Evolutionary conservation across 2,113 vertebrate species (phyloP).

Genomic region (Scomber japonicus): DNA sequence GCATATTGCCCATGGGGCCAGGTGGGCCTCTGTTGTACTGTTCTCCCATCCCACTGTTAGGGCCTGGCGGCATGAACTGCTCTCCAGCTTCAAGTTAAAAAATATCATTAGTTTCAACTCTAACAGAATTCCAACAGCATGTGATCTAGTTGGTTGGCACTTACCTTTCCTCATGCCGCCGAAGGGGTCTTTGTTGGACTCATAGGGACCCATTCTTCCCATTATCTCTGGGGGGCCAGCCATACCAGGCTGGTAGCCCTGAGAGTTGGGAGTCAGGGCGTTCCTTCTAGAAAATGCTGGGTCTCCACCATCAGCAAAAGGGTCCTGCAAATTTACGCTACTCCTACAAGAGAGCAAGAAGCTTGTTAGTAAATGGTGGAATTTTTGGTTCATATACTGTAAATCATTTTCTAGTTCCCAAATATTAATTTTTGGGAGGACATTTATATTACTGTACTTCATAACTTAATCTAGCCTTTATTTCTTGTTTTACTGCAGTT

Average conservation of each 20-base stretch:
- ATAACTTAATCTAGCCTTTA: no score
- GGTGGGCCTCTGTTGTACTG: slow-evolving; percentile 93
- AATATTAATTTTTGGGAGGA: no score
- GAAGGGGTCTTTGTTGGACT: slow-evolving; percentile 97
- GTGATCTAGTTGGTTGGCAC: background rate
- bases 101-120: background rate
- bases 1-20: slow-evolving; percentile 91
- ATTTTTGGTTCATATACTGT: background rate
- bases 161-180: slow-evolving; percentile 98
- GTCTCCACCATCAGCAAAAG: slow-evolving; percentile 95
- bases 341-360: slow-evolving; percentile 81
- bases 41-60: slow-evolving; percentile 93
- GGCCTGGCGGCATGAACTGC: slow-evolving; percentile 95
- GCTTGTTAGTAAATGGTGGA: background rate
- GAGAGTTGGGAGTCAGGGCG: slow-evolving; percentile 96
- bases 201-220: slow-evolving; percentile 93
- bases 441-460: background rate
- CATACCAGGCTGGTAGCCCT: slow-evolving; percentile 95
- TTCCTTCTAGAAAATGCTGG: slow-evolving; percentile 94
- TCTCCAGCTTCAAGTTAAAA: slow-evolving; percentile 85
- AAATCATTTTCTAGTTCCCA: no score
- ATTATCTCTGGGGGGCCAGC: slow-evolving; percentile 95
- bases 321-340: slow-evolving; percentile 96
- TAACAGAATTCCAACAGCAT: background rate
- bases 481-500: background rate